Percentiles rank a stretch among this genome's conserved stretches.
Evolutionary conservation across 2,113 vertebrate genomes (phyloP).

Genomic region (Ceyx cyanopectus): DNA sequence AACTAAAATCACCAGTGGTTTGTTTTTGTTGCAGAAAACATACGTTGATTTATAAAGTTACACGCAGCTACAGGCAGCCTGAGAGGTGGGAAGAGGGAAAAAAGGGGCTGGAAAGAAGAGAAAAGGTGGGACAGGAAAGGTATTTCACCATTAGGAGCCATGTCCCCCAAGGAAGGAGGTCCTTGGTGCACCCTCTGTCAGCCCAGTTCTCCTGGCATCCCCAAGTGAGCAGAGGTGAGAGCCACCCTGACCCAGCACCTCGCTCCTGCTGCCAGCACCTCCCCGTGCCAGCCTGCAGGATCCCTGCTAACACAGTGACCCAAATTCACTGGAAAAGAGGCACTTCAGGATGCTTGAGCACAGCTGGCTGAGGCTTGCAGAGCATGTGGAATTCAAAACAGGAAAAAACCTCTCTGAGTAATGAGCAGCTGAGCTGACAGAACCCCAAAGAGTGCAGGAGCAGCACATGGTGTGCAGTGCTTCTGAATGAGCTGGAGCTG

Average conservation of each 20-base stretch:
- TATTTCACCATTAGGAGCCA: neutral
- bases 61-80: neutral
- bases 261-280: neutral
- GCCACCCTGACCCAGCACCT: neutral
- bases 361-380: neutral
- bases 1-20: neutral
- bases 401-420: neutral
- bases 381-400: neutral
- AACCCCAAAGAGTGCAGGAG: neutral
- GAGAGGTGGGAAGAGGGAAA: accelerated
- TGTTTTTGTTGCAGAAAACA: neutral
- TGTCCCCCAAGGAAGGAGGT: neutral
- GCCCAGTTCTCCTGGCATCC: neutral
- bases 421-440: neutral
- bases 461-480: neutral
- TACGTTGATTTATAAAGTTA: neutral
- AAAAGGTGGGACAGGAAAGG: neutral
- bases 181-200: neutral
- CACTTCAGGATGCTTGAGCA: neutral
- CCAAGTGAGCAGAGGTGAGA: neutral
- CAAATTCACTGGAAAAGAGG: neutral
- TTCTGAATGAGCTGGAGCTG: neutral
- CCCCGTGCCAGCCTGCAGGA: neutral
- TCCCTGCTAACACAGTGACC: conserved; percentile 1
- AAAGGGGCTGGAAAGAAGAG: neutral